Percentiles rank a stretch among this genome's conserved stretches.
These are phyloP conservation scores for Solea senegalensis DNA, from an alignment of 2,113 vertebrate genomes.

Conservation along the genomic window DNA sequence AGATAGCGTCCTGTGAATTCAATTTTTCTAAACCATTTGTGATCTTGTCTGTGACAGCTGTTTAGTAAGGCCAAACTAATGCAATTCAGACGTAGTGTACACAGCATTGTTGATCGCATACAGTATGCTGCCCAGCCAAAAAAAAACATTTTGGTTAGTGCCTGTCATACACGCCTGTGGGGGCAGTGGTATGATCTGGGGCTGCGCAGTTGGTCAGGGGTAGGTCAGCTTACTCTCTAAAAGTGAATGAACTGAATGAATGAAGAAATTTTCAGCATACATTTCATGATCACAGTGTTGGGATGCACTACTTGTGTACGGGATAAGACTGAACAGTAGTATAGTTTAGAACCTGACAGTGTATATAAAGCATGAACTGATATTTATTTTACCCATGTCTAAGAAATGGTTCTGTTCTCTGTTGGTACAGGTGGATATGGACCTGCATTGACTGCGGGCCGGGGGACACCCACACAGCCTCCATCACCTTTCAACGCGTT, in stretches of 20 bases:
- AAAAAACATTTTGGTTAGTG: too few relatives aligned
- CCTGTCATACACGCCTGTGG: too few relatives aligned
- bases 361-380: not conserved
- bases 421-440: slow-evolving; percentile 88
- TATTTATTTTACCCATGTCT: slow-evolving; percentile 6
- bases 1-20: slow-evolving; percentile 2
- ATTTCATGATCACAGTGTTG: too few relatives aligned
- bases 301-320: too few relatives aligned
- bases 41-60: slow-evolving; percentile 2
- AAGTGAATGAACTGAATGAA: too few relatives aligned
- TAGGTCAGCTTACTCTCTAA: too few relatives aligned
- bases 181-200: too few relatives aligned
- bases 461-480: slow-evolving; percentile 91
- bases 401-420: slow-evolving; percentile 33
- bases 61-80: not conserved
- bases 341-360: not conserved
- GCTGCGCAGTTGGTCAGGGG: too few relatives aligned
- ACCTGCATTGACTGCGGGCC: slow-evolving; percentile 86
- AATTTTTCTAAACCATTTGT: not conserved
- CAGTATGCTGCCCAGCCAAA: not conserved
- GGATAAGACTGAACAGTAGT: too few relatives aligned
- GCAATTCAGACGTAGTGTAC: not conserved
- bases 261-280: too few relatives aligned
- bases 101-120: not conserved
- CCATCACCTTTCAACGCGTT: slow-evolving; percentile 95